Evolutionary conservation across 64 coral and sea anemone species (phyloP).

Genomic region (Stylophora pistillata): DNA sequence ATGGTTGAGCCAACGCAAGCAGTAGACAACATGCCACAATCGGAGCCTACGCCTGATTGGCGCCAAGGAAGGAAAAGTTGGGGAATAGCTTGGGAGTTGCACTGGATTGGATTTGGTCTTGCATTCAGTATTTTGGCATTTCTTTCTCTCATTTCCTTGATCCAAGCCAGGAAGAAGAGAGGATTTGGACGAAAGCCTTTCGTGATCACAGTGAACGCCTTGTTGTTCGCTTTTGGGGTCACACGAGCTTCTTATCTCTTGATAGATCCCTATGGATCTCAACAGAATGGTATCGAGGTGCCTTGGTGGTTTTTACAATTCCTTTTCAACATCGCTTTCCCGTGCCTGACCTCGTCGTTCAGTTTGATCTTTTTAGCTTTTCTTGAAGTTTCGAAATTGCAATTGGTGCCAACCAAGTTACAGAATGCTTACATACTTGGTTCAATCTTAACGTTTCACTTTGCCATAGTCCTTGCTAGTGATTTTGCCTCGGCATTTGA

Average conservation of each 20-base stretch:
- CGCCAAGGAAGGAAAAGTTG: not conserved
- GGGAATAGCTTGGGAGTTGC: constrained; percentile 11
- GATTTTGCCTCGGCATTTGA: constrained; percentile 18
- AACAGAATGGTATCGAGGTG: constrained; percentile 25
- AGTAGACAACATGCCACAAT: not conserved
- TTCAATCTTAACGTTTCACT: constrained; percentile 31
- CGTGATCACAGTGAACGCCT: not conserved
- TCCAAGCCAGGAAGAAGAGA: not conserved
- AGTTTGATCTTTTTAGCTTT: constrained; percentile 59
- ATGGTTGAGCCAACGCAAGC: not conserved
- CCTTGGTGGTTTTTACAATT: constrained; percentile 7
- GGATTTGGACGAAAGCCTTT: constrained; percentile 22
- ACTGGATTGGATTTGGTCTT: constrained; percentile 39
- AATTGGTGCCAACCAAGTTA: constrained; percentile 34
- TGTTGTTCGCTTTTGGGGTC: not conserved
- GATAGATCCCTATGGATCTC: constrained; percentile 24
- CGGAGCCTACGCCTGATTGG: constrained; percentile 11
- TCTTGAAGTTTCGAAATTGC: constrained; percentile 60
- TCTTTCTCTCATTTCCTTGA: not conserved
- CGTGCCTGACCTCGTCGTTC: constrained; percentile 66
- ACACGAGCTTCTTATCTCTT: not conserved
- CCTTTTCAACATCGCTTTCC: constrained; percentile 51
- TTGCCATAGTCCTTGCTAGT: constrained; percentile 17
- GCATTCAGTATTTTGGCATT: not conserved
- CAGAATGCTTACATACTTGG: constrained; percentile 23